Percentiles rank a stretch among this genome's conserved stretches.
Conservation (phyloP, 2,888 invertebrate genomes). For the Xestia c-nigrum region DNA sequence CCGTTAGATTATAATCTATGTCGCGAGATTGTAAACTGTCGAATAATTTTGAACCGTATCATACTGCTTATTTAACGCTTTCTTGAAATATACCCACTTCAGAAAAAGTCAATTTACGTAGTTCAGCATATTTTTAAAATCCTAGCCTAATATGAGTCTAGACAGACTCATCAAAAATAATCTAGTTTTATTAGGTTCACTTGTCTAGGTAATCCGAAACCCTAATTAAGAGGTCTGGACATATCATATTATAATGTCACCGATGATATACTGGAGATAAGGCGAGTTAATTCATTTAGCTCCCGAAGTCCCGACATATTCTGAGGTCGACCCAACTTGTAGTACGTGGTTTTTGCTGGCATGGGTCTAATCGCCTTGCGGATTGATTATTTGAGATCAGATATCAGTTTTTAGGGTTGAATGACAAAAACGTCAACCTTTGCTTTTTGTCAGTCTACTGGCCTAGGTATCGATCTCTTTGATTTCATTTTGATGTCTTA, state of each 20-base stretch:
- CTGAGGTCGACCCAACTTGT: conserved; percentile 11
- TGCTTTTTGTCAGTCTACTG: not conserved
- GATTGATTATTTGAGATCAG: conserved; percentile 23
- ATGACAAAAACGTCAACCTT: conserved; percentile 17
- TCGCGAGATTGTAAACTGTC: no score
- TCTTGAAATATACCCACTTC: not conserved
- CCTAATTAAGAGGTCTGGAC: conserved; percentile 20
- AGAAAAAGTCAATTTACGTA: not conserved
- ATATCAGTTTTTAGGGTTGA: conserved; percentile 12
- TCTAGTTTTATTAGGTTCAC: conserved; percentile 15
- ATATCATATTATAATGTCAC: conserved; percentile 48
- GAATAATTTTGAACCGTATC: no score
- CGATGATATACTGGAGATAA: conserved; percentile 42
- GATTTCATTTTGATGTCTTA: no score
- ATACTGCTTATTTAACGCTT: no score
- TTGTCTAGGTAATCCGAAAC: not conserved
- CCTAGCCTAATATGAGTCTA: not conserved
- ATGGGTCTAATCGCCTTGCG: conserved; percentile 5
- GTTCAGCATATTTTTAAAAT: not conserved
- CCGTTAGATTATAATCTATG: no score
- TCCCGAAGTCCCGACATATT: conserved; percentile 24
- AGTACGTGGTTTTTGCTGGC: conserved; percentile 24
- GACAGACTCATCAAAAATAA: conserved; percentile 7
- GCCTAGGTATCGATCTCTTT: no score
- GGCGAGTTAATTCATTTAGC: conserved; percentile 62